phyloP scores from a whole-genome alignment of 2,888 invertebrate species.

The Tetranychus piercei region DNA sequence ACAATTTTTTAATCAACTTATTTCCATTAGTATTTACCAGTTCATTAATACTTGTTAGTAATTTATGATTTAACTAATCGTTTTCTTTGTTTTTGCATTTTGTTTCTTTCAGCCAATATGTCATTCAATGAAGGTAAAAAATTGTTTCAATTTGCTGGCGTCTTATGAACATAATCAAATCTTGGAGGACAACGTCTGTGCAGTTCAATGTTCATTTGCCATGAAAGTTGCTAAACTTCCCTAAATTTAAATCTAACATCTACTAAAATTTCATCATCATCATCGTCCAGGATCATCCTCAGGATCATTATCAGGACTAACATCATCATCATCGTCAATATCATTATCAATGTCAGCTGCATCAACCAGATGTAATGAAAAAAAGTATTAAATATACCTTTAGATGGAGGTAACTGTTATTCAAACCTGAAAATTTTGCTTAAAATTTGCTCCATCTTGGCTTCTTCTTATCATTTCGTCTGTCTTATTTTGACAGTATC shows the following conservation, averaged over 20 bases:
- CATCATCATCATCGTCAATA: not conserved
- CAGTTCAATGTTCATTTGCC: slow-evolving; percentile 59
- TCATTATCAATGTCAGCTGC: slow-evolving; percentile 19
- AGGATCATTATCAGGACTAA: slow-evolving; percentile 10
- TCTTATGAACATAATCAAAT: slow-evolving; percentile 68
- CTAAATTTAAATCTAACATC: not conserved
- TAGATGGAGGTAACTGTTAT: slow-evolving; percentile 11
- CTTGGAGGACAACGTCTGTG: slow-evolving; percentile 65
- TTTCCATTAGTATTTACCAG: not conserved
- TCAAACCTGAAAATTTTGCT: not conserved
- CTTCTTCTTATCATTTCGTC: not conserved
- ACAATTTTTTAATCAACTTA: not conserved
- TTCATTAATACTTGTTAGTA: not conserved
- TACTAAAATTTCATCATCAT: not conserved
- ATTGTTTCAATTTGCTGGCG: slow-evolving; percentile 59
- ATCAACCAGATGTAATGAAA: slow-evolving; percentile 18
- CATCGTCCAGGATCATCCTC: slow-evolving; percentile 11
- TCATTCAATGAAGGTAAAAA: slow-evolving; percentile 65
- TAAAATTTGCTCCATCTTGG: not conserved
- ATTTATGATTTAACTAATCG: not conserved
- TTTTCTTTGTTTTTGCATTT: slow-evolving; percentile 5
- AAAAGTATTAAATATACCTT: slow-evolving; percentile 14
- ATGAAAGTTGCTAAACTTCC: not conserved
- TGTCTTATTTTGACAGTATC: not conserved
- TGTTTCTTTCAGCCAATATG: slow-evolving; percentile 53